Conservation (phyloP, 2,113 vertebrate species). For the Miniopterus natalensis region DNA sequence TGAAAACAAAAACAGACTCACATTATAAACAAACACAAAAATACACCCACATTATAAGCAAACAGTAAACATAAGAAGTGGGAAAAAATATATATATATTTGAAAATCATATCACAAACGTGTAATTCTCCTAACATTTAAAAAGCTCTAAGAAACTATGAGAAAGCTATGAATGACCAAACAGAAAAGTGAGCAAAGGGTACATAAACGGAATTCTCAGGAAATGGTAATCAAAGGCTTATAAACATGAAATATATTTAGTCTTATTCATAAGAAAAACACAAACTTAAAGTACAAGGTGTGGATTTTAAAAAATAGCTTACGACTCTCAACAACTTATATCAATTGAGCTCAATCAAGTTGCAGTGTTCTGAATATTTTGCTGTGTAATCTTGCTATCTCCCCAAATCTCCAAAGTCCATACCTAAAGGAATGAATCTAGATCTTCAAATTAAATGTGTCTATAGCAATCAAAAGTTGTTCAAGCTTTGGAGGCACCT, state of each 20-base stretch:
- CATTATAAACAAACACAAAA: not conserved
- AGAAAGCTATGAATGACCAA: constrained; percentile 11
- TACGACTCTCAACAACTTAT: not conserved
- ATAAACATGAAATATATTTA: constrained; percentile 52
- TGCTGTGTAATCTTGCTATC: not conserved
- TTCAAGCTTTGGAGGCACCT: not conserved
- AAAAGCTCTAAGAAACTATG: not conserved
- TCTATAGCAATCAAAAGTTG: not conserved
- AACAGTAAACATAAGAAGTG: not conserved
- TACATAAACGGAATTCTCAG: constrained; percentile 7
- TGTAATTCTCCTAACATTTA: not conserved
- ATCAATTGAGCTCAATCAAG: not conserved
- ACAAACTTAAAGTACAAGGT: not conserved
- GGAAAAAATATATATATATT: not conserved
- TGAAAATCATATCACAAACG: not conserved
- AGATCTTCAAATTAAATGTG: not conserved
- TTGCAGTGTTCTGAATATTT: not conserved
- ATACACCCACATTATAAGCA: not conserved
- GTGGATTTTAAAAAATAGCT: not conserved
- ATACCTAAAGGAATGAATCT: not conserved
- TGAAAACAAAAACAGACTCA: not conserved
- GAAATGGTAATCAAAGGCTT: constrained; percentile 23
- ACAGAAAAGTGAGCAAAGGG: constrained; percentile 32
- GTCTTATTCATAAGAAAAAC: constrained; percentile 12
- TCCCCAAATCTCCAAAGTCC: not conserved